Evolutionary conservation across 2,888 invertebrate species (phyloP), one percentile per base, ranked within the genome.

Genomic region (Cinara cedri): DNA sequence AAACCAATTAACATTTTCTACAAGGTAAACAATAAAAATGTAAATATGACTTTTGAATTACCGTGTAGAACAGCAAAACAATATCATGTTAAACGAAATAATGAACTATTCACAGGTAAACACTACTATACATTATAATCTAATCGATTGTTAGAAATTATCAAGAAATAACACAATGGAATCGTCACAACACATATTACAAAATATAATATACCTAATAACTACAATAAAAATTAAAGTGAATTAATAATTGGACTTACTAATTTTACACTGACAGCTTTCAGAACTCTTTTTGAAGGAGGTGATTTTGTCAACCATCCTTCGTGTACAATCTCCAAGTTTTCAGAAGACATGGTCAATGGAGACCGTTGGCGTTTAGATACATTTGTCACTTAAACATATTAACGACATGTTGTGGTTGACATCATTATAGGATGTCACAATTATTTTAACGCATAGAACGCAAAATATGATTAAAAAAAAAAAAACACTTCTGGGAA

Each of bases 271-370:
- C 94, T 92, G 89, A 97, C 97, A 87, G 96, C 95, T 90, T 95
- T 91, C 91, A 94, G 96, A 85, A 95, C 91, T 84, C 93, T 90
- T 88, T 94, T 96, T 81, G 93, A 92, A 81, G 97, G 97, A 83
- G 97, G 97, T 81, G 97, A 97, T 89, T 97, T 97, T 82, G 93
- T 95, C 84, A 97, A 89, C 96, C 96, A 97, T 82, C 97, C 97
- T 87, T 95, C 94, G 85, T 93, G 92, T 83, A 94, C 91, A 82
- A 93, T 90, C 87, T 93, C 93, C 34, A 82, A 81, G 72, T 82
- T 83, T 78, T 83, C 83, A n/a, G 82, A 82, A 68, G 78, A 78
- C 78, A 78, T 78, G 68, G 78, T 78, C 60, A 26, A 19, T 10
- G 11, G 57, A 70, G 68, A 78, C 60, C 70, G 34, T 13, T 19